Base-by-base conservation (phyloP, 64 coral and sea anemone genomes). In the Montipora sp. region DNA sequence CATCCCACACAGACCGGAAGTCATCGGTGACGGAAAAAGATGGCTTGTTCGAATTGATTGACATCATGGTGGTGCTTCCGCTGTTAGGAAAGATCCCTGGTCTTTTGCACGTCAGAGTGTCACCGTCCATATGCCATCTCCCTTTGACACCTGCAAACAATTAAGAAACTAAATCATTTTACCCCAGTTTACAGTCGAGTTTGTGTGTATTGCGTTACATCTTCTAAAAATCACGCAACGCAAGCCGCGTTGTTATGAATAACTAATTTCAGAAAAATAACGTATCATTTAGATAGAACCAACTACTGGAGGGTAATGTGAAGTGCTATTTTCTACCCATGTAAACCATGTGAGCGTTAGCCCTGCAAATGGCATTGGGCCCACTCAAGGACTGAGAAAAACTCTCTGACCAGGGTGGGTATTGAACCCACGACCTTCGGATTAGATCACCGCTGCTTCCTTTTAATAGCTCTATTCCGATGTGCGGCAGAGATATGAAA, bases 1-100 rank as follows among this genome's bases (percentile, higher is more conserved):
- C 75, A n/a, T 92, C 69, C 95, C 95, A 98, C 71, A 98, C 81
- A 13, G 80, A 73, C 18, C 80, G 78, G 76, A 98, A 94, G 72
- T 89, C 78, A 73, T 98, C 89, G 18, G 77, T 80, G 58, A 98
- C 89, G 19, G 83, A 78, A 76, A 93, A 98, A 0, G 92, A 90
- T 74, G 94, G 94, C 44, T 75, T 87, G 83, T 95, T 94, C 24
- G 93, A 77, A 73, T 94, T 94, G 73, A 77, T 83, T 46, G 93
- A 94, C 89, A 94, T 57, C 15, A 98, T 18, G 0, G 95, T 94
- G 36, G 92, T 98, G 13, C 89, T 89, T 24, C 95, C 95, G 48
- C 95, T 98, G 55, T 50, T 89, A 4, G 95, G 89, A 59, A 87
- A 98, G 19, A 76, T 88, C 47, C 89, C 92, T 19, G 92, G 92